Conservation (phyloP, 2,113 vertebrate genomes). For the Petaurus breviceps region DNA sequence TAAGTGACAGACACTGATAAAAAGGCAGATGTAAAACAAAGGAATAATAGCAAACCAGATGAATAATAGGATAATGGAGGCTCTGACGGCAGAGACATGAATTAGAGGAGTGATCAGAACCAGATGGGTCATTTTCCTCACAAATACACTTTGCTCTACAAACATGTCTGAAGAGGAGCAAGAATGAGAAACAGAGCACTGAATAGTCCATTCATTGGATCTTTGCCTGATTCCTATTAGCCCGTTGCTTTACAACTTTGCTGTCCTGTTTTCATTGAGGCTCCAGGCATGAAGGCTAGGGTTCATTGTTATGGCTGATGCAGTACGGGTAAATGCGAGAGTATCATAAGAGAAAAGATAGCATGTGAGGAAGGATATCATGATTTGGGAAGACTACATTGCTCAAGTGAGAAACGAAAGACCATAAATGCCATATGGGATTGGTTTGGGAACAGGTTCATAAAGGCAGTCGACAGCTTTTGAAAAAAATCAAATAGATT, state of each 20-base stretch:
- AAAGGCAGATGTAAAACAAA: neutral
- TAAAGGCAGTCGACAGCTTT: neutral
- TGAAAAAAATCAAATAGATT: neutral
- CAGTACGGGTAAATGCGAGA: conserved; percentile 44
- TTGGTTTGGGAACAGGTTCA: neutral
- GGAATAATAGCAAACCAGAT: neutral
- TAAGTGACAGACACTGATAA: neutral
- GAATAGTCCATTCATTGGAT: neutral
- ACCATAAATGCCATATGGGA: neutral
- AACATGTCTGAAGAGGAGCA: conserved; percentile 19
- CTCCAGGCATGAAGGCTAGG: conserved; percentile 18
- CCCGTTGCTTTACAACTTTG: conserved; percentile 43
- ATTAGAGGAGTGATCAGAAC: conserved; percentile 3
- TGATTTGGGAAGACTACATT: conserved; percentile 43
- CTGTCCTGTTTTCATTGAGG: conserved; percentile 45
- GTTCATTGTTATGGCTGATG: conserved; percentile 44
- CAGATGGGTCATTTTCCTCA: neutral
- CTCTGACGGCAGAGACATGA: neutral
- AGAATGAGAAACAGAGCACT: conserved; percentile 17
- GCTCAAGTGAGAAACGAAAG: neutral
- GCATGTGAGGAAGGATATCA: conserved; percentile 18
- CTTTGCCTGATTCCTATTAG: conserved; percentile 26
- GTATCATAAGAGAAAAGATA: neutral
- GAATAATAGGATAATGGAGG: too few species aligned
- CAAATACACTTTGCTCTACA: conserved; percentile 24